Evolutionary conservation across 2,888 invertebrate genomes (phyloP).

Genomic region (Clepsis dumicolana): DNA sequence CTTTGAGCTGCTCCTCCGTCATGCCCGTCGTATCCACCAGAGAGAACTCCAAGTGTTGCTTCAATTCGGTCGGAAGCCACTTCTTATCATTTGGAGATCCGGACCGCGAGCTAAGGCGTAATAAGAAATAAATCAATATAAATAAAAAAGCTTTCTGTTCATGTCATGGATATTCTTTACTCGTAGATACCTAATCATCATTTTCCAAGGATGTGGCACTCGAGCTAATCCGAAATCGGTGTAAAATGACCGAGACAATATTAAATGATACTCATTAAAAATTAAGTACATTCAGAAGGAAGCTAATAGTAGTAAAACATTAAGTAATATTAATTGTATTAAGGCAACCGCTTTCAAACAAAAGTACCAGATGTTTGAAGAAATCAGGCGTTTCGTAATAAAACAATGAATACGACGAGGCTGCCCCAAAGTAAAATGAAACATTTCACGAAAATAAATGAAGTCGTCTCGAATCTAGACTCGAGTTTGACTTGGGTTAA

Average conservation of each 20-base stretch:
- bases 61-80: conserved; percentile 91
- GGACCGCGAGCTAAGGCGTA: conserved; percentile 84
- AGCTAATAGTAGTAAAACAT: no score
- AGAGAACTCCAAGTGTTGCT: conserved; percentile 95
- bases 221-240: no score
- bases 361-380: background rate
- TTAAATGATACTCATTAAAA: no score
- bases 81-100: conserved; percentile 91
- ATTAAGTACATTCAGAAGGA: no score
- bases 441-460: conserved; percentile 31
- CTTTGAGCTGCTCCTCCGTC: conserved; percentile 94
- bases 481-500: conserved; percentile 27
- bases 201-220: no score
- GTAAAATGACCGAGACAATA: no score
- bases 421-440: conserved; percentile 32
- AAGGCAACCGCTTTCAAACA: background rate
- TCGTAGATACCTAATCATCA: no score
- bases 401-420: conserved; percentile 25
- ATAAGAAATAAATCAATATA: background rate
- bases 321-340: background rate
- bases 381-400: conserved; percentile 5
- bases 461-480: conserved; percentile 34
- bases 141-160: background rate
- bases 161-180: no score
- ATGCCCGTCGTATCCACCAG: conserved; percentile 95